Conservation (phyloP, 2,113 vertebrate genomes). For the Xenopus borealis region DNA sequence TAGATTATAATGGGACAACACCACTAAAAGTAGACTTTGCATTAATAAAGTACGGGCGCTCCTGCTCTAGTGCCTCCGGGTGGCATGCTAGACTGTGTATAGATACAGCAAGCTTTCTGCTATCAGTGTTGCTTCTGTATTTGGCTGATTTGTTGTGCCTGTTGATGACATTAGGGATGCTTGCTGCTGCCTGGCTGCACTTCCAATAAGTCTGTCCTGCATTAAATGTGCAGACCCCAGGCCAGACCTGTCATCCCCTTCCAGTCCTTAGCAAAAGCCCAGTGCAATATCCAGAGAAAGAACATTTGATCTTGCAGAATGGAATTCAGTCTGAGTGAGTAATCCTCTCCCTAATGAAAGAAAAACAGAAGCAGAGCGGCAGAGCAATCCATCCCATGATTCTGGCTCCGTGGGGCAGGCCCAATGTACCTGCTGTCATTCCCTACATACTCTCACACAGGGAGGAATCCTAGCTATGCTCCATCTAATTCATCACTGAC, state of each 20-base stretch:
- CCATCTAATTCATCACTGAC: no score
- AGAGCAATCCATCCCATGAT: background rate
- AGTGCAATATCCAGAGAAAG: background rate
- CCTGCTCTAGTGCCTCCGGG: no score
- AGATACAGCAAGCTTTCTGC: no score
- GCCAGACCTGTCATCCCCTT: background rate
- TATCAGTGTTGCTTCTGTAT: no score
- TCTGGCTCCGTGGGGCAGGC: background rate
- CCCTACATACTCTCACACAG: background rate
- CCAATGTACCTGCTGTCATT: background rate
- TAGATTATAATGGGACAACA: no score
- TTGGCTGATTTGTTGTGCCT: no score
- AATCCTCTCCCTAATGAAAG: constrained; percentile 22
- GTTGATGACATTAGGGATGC: no score
- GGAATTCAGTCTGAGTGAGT: background rate
- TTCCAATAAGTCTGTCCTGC: no score
- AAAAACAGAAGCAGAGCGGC: constrained; percentile 4
- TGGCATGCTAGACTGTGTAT: no score
- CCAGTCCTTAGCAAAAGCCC: background rate
- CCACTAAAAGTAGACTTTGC: no score
- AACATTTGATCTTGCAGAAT: constrained; percentile 11
- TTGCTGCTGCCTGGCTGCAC: no score
- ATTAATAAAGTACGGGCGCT: no score
- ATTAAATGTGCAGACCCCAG: background rate
- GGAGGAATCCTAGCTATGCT: background rate